phyloP scores from a whole-genome alignment of 2,113 vertebrate genomes.

The Sylvilagus bachmani region DNA sequence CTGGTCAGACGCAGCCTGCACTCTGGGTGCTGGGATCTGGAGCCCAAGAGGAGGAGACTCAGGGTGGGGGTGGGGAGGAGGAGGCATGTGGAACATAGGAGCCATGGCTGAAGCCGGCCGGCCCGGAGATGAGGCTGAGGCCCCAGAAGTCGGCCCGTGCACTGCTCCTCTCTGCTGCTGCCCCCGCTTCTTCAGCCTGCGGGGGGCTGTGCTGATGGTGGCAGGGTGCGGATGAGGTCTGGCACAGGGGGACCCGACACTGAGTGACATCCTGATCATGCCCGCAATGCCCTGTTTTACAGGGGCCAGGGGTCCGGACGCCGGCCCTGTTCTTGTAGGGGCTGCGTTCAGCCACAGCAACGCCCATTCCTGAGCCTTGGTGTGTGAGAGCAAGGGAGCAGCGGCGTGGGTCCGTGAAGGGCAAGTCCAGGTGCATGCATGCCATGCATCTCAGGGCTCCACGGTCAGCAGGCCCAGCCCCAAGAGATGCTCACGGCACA shows the following conservation, averaged over 20 bases:
- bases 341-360: neutral
- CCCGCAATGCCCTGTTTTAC: neutral
- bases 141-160: neutral
- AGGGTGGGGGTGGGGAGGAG: neutral
- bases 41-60: neutral
- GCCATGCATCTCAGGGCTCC: fast-evolving
- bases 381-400: neutral
- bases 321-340: neutral
- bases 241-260: neutral
- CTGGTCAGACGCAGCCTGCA: neutral
- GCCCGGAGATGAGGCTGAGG: no score
- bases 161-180: no score
- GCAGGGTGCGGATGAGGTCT: neutral
- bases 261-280: neutral
- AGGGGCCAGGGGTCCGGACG: neutral
- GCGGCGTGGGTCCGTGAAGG: neutral
- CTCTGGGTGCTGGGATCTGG: neutral
- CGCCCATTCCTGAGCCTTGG: neutral
- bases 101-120: neutral
- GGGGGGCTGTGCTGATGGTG: neutral
- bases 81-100: neutral
- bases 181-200: neutral
- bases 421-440: fast-evolving
- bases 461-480: neutral
- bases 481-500: neutral